Percentiles rank a stretch among this genome's conserved stretches.
These are phyloP conservation scores for Sciurus carolinensis DNA, from an alignment of 2,797 vertebrate genomes.

Conservation along the genomic window DNA sequence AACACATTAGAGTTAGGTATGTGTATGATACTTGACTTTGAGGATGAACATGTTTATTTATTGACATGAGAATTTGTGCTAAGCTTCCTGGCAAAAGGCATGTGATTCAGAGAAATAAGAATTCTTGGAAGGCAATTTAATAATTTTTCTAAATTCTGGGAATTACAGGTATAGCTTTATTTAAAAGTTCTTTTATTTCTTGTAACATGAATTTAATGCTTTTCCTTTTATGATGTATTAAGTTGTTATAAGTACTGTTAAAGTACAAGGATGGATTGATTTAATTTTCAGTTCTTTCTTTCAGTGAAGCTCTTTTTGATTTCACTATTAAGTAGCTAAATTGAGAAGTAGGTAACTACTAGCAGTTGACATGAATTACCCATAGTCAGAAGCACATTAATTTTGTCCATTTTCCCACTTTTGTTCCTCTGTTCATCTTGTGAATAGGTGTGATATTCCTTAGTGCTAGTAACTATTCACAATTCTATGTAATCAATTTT, in stretches of 20 bases:
- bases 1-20: background rate
- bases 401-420: background rate
- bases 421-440: background rate
- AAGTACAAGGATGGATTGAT: background rate
- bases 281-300: slow-evolving; percentile 40
- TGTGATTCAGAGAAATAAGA: slow-evolving; percentile 26
- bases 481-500: background rate
- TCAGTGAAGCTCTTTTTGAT: background rate
- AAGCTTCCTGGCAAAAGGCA: background rate
- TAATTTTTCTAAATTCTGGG: background rate
- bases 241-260: background rate
- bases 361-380: background rate
- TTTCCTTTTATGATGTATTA: background rate
- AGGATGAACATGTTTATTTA: background rate
- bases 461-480: background rate
- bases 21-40: background rate
- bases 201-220: background rate
- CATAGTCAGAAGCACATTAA: background rate
- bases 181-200: slow-evolving; percentile 36
- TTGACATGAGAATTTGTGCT: background rate
- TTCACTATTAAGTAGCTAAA: slow-evolving; percentile 26
- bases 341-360: background rate
- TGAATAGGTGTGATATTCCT: background rate
- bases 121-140: background rate
- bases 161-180: slow-evolving; percentile 19